Conservation (phyloP, 1,140 invertebrate genomes). For the Drosophila ohnishii region DNA sequence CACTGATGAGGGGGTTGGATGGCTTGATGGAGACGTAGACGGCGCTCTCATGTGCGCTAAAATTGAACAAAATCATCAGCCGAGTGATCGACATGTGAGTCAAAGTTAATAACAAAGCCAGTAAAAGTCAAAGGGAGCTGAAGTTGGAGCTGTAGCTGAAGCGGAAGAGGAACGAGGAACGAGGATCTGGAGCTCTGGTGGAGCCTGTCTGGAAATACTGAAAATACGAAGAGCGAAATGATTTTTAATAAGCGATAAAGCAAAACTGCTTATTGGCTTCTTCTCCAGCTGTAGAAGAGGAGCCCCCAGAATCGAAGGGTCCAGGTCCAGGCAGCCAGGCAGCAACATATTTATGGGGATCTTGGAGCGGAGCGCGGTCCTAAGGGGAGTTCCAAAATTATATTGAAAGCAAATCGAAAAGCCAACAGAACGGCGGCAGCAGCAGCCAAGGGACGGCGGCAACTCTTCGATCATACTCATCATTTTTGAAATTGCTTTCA, state of each 20-base stretch:
- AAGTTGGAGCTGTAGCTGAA: background rate
- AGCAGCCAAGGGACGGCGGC: constrained; percentile 19
- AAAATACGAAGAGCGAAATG: constrained; percentile 83
- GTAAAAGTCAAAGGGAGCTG: constrained; percentile 19
- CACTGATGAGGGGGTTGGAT: constrained; percentile 35
- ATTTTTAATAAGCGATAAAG: constrained; percentile 83
- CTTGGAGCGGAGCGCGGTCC: constrained; percentile 1
- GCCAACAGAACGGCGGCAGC: constrained; percentile 46
- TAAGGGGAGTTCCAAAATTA: constrained; percentile 48
- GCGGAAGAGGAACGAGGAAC: background rate
- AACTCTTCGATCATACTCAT: constrained; percentile 82
- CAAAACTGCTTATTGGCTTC: constrained; percentile 83
- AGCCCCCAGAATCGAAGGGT: constrained; percentile 21
- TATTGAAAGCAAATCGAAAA: constrained; percentile 81
- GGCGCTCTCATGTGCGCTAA: constrained; percentile 79
- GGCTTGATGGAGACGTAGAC: constrained; percentile 59
- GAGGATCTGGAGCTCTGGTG: constrained; percentile 17
- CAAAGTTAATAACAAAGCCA: constrained; percentile 77
- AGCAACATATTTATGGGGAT: constrained; percentile 66
- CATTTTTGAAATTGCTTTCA: constrained; percentile 83
- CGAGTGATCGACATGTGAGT: constrained; percentile 81
- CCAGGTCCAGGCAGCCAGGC: constrained; percentile 1
- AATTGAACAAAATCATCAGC: constrained; percentile 82
- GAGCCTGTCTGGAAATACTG: constrained; percentile 59
- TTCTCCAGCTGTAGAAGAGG: constrained; percentile 29